Base-by-base conservation (phyloP, 1,140 invertebrate species). In the Stegodyphus dumicola region DNA sequence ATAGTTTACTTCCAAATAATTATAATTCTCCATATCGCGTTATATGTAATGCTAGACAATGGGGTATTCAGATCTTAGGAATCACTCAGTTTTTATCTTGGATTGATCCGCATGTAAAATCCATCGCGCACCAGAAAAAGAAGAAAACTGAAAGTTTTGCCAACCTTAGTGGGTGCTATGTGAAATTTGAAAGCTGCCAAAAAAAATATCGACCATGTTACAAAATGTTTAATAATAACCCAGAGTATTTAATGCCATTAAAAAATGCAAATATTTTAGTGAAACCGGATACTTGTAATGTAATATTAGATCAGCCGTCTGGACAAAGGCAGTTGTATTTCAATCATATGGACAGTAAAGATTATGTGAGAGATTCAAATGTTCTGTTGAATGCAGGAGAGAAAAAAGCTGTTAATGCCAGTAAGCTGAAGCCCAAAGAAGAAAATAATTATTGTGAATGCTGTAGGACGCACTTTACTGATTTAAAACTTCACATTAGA, bases 401-500 rank as follows among this genome's bases (percentile, higher is more conserved):
- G 33, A 86, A 74, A n/a, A 78, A 86, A 53, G 10, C 18, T 33
- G 17, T 18, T 7, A 18, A 52, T 54, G 5, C 18, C 6, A 77
- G 73, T 53, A 78, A 74, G 49, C 4, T 65, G n/a, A 86, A 86
- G 66, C 84, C 84, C 2, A 78, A 78, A 18, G 77, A 78, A 51
- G 81, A 85, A 49, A 78, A 79, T 11, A 78, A 86, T 17, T 86
- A 78, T 13, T 86, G 84, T 66, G 84, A 86, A 67, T 86, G 84
- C 67, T 86, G 84, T 49, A 78, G 18, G 66, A 54, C 51, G 52
- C 67, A 78, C 66, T 86, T 77, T 13, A 73, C 15, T 53, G 77
- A 86, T 67, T 74, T 86, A 69, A 86, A 78, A 66, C 69, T 49
- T 48, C 84, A 86, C 49, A 74, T 86, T 10, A 79, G 73, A 65